Percentiles rank a stretch among this genome's conserved stretches.
Conservation (phyloP, 2,888 invertebrate genomes). For the Ernsta delagoae region DNA sequence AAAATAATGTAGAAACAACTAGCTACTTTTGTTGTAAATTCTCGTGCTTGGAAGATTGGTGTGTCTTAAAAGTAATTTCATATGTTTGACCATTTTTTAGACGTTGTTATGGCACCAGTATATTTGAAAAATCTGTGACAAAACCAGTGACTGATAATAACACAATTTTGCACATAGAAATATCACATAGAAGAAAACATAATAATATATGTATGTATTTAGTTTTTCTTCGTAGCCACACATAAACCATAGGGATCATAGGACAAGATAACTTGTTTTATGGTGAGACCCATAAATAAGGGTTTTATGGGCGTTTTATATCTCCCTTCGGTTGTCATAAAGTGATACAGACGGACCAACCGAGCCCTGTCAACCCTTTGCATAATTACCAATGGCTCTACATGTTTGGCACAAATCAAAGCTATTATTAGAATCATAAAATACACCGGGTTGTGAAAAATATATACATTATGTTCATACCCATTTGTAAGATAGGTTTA, state of each 20-base stretch:
- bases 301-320: conserved; percentile 19
- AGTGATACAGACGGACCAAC: conserved; percentile 8
- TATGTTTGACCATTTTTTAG: too few species aligned
- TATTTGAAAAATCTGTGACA: too few species aligned
- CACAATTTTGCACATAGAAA: too few species aligned
- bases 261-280: conserved; percentile 30
- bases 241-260: conserved; percentile 12
- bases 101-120: too few species aligned
- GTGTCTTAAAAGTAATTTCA: too few species aligned
- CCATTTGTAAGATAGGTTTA: too few species aligned
- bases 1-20: too few species aligned
- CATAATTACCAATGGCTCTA: neutral
- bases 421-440: conserved; percentile 3
- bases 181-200: neutral
- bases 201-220: too few species aligned
- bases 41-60: too few species aligned
- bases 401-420: neutral
- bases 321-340: conserved; percentile 19
- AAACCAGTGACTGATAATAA: too few species aligned
- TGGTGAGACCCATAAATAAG: conserved; percentile 23
- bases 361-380: conserved; percentile 7
- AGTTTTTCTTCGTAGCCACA: neutral
- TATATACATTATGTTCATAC: too few species aligned
- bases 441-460: neutral
- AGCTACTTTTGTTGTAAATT: too few species aligned